Base-by-base conservation (phyloP, 2,797 vertebrate species). In the Arnoldichthys spilopterus region DNA sequence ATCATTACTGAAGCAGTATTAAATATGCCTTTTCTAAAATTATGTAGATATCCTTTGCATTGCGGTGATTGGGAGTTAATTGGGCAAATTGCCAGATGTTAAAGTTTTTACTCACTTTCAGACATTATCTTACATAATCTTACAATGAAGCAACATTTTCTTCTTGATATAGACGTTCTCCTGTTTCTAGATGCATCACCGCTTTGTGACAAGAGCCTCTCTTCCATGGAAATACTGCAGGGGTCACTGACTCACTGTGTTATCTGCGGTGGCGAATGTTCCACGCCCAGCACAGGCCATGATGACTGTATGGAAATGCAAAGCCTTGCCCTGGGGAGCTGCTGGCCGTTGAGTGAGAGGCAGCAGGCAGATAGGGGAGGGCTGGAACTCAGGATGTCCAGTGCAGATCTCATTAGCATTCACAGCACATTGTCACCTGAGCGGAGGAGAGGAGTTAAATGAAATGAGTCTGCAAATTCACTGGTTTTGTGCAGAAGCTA, bases 381-480 rank as follows among this genome's bases (percentile, higher is more conserved):
- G 73, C 72, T 74, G 40, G 16, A 86, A 56, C 86, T 84, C 86
- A 90, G 89, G 89, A 87, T 83, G 88, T 85, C 86, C 87, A 84
- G 88, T 75, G 82, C 88, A 87, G 87, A 54, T 79, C 90, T 92
- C 87, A 92, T 94, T 90, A 90, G 87, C 91, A 94, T 94, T 94
- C 92, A 56, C 82, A 80, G 76, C 87, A 83, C 86, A 89, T 69
- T 83, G 84, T 91, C 91, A 93, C 91, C 92, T 93, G 91, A 88
- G 87, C 86, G 84, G 88, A 90, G 89, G 87, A 89, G 88, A 89
- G 89, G 83, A 88, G 81, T 88, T 84, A 91, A 92, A 94, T 81
- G 86, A 91, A 94, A 93, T 91, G 90, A 93, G 91, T 94, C 91
- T 92, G 92, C 91, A 92, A 89, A 92, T 92, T 92, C 87, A 84